Evolutionary conservation across 1,140 invertebrate species (phyloP).

Genomic region (Periplaneta americana): DNA sequence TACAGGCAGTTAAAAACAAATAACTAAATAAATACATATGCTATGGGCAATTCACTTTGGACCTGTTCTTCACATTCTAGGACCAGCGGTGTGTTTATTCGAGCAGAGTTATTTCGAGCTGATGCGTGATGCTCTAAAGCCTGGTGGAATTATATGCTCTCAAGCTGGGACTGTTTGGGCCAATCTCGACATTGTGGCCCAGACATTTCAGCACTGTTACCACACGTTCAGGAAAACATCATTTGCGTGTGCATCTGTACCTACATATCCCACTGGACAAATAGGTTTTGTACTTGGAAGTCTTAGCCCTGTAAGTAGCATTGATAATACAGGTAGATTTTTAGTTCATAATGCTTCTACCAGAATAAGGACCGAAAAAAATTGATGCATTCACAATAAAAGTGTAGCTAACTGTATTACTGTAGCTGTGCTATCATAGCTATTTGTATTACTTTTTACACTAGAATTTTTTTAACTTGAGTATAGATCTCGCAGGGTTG

Average conservation of each 20-base stretch:
- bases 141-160: conserved; percentile 86
- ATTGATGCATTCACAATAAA: too few species aligned
- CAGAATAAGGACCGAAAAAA: too few species aligned
- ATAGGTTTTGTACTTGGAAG: conserved; percentile 90
- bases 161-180: conserved; percentile 92
- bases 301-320: conserved; percentile 43
- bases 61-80: conserved; percentile 32
- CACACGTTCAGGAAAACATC: conserved; percentile 64
- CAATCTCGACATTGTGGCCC: conserved; percentile 70
- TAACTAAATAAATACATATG: background rate
- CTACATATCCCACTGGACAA: conserved; percentile 93
- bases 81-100: conserved; percentile 58
- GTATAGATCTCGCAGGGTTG: too few species aligned
- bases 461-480: too few species aligned
- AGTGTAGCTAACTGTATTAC: too few species aligned
- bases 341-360: too few species aligned
- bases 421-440: too few species aligned
- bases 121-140: conserved; percentile 75
- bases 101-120: conserved; percentile 84
- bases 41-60: too few species aligned
- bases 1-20: background rate
- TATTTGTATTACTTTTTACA: too few species aligned
- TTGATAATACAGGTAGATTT: too few species aligned
- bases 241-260: conserved; percentile 81
- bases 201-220: conserved; percentile 66